phyloP scores from a whole-genome alignment of 2,113 vertebrate genomes.

The Protomyctophum bolini region DNA sequence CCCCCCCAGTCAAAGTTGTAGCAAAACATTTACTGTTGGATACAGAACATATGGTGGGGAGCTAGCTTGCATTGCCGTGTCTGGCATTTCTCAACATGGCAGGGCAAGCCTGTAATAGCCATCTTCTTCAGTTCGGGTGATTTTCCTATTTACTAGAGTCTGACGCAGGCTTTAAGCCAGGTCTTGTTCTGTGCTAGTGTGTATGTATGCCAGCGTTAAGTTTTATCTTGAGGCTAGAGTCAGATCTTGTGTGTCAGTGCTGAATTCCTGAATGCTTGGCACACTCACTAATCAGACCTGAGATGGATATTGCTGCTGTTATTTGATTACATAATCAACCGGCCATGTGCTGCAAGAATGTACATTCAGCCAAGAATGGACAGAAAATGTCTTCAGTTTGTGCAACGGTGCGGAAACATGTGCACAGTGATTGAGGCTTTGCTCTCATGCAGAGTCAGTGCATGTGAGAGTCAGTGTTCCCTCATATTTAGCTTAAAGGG shows the following conservation, averaged over 20 bases:
- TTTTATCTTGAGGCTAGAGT: constrained; percentile 35
- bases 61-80: not conserved
- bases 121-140: no score
- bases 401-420: no score
- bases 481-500: no score
- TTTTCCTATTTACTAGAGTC: no score
- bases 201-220: constrained; percentile 6
- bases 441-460: no score
- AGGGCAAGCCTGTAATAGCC: not conserved
- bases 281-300: constrained; percentile 41
- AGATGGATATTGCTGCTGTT: constrained; percentile 41
- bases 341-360: constrained; percentile 27
- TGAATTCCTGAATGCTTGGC: constrained; percentile 42
- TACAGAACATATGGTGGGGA: constrained; percentile 29
- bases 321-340: constrained; percentile 37
- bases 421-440: no score
- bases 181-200: not conserved
- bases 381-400: constrained; percentile 10
- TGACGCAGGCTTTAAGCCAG: no score
- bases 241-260: constrained; percentile 5
- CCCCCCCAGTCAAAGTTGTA: not conserved
- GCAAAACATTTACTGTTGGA: not conserved
- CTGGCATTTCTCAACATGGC: constrained; percentile 1
- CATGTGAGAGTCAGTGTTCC: no score
- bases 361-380: not conserved